Evolutionary conservation across 2,797 vertebrate genomes (phyloP).

Genomic region (Tolypeutes matacus): DNA sequence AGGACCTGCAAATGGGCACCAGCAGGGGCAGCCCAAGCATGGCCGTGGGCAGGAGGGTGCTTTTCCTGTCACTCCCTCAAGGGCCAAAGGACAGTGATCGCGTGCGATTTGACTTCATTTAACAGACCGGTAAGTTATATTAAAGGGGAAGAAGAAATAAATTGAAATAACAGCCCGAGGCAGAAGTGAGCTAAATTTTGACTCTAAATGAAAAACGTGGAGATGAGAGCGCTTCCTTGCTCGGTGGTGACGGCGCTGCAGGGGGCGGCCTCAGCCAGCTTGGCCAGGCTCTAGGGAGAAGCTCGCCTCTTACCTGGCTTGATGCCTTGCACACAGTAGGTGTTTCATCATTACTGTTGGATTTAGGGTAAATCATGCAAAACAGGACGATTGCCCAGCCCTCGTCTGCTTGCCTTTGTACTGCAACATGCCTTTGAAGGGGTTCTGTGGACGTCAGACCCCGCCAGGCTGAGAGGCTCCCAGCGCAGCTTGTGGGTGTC

Average conservation of each 20-base stretch:
- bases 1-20: not conserved
- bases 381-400: rapidly evolving
- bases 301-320: rapidly evolving
- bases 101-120: not conserved
- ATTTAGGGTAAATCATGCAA: rapidly evolving
- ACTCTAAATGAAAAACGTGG: not conserved
- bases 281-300: rapidly evolving
- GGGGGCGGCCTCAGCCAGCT: no score
- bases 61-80: no score
- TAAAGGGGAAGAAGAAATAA: not conserved
- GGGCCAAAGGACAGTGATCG: not conserved
- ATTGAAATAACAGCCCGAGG: not conserved
- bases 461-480: rapidly evolving
- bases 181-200: not conserved
- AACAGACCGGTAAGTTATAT: not conserved
- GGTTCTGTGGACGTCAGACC: not conserved
- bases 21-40: rapidly evolving
- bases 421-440: not conserved
- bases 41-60: rapidly evolving
- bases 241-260: not conserved
- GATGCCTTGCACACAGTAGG: rapidly evolving
- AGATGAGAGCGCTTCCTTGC: no score
- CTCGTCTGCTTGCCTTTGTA: rapidly evolving
- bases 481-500: not conserved
- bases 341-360: rapidly evolving